Conservation (phyloP, 2,888 invertebrate genomes). For the Drosophila rubida region DNA sequence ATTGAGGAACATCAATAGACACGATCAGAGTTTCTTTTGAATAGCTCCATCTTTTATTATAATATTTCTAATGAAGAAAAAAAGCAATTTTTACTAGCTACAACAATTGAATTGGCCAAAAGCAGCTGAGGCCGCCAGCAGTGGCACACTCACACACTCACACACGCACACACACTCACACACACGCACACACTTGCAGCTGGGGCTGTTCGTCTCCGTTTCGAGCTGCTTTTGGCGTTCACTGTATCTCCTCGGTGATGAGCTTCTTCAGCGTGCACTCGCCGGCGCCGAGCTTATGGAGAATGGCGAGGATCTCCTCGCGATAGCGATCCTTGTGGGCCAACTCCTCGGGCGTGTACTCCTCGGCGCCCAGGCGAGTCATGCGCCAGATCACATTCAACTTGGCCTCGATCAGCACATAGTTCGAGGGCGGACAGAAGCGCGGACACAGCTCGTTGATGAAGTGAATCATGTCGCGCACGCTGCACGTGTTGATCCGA, state of each 20-base stretch:
- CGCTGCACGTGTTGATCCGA: conserved; percentile 81
- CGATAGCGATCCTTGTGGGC: conserved; percentile 82
- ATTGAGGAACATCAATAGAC: too few relatives aligned
- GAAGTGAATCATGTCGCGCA: conserved; percentile 83
- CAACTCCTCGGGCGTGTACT: conserved; percentile 79
- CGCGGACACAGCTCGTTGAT: conserved; percentile 83
- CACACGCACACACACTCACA: conserved; percentile 11
- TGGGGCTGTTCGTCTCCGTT: conserved; percentile 4
- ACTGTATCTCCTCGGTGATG: conserved; percentile 82
- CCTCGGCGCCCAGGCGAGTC: conserved; percentile 73
- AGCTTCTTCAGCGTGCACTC: conserved; percentile 84
- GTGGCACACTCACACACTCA: conserved; percentile 11
- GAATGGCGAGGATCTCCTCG: conserved; percentile 82
- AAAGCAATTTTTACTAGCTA: conserved; percentile 35
- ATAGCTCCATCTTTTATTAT: conserved; percentile 55
- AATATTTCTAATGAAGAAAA: conserved; percentile 41
- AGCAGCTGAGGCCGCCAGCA: conserved; percentile 18
- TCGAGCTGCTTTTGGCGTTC: conserved; percentile 16
- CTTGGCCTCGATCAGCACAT: conserved; percentile 84
- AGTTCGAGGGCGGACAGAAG: conserved; percentile 83
- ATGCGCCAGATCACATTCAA: conserved; percentile 84
- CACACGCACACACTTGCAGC: conserved; percentile 17
- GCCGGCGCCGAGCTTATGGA: conserved; percentile 83
- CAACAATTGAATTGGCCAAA: conserved; percentile 15
- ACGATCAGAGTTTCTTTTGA: conserved; percentile 4